These are phyloP conservation scores for Squalus acanthias DNA, from an alignment of 2,797 vertebrate genomes.

Conservation along the genomic window DNA sequence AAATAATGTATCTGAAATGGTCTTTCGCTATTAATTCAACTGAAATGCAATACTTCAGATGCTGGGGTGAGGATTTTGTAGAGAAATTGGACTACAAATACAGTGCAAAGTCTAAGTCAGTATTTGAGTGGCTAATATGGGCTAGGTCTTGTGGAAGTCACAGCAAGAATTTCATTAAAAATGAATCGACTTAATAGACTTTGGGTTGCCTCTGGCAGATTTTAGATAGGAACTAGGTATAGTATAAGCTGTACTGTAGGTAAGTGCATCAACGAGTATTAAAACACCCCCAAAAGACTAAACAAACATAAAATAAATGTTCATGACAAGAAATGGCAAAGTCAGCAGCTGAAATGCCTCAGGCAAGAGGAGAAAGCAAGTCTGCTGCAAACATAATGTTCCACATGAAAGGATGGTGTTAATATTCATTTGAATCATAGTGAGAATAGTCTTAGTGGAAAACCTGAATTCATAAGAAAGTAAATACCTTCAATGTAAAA, in stretches of 20 bases:
- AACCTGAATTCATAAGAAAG: slow-evolving; percentile 18
- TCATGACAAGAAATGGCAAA: slow-evolving; percentile 23
- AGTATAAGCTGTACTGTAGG: background rate
- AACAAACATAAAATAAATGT: slow-evolving; percentile 20
- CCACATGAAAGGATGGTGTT: slow-evolving; percentile 15
- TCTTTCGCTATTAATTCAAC: background rate
- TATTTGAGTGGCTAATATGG: background rate
- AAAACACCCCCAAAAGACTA: slow-evolving; percentile 20
- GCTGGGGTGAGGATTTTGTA: background rate
- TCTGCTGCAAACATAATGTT: slow-evolving; percentile 27
- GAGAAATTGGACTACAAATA: background rate
- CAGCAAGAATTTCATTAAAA: slow-evolving; percentile 22
- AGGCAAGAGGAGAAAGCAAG: slow-evolving; percentile 3
- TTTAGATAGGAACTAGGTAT: background rate
- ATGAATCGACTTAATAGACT: background rate
- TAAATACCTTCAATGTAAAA: background rate
- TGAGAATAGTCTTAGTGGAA: background rate
- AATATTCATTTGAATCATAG: slow-evolving; percentile 3
- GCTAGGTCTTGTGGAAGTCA: background rate
- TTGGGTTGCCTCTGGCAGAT: slow-evolving; percentile 14
- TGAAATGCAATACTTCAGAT: background rate
- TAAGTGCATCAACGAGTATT: background rate
- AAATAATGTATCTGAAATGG: background rate
- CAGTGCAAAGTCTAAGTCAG: background rate
- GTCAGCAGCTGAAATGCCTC: slow-evolving; percentile 31